A percentile compares a stretch with the other conserved stretches of the same genome.
phyloP scores from a whole-genome alignment of 2,113 vertebrate genomes.

The Carassius auratus region DNA sequence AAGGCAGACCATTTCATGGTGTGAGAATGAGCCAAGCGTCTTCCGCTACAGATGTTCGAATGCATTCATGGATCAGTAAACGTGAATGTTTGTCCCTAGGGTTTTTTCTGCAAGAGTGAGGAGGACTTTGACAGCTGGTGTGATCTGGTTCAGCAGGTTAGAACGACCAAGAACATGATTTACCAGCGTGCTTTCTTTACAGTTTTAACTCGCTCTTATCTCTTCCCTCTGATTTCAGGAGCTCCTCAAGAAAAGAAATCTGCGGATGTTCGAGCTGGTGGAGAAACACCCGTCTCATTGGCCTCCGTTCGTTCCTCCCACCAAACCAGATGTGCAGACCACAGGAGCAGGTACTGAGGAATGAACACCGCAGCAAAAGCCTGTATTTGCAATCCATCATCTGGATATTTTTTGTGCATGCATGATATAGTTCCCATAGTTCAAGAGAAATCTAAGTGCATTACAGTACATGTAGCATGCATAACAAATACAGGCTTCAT shows the following conservation, averaged over 20 bases:
- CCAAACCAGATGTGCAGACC: conserved; percentile 86
- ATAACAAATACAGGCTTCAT: background rate
- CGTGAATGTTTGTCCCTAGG: conserved; percentile 65
- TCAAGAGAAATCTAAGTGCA: background rate
- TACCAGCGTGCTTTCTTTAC: background rate
- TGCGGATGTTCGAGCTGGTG: conserved; percentile 88
- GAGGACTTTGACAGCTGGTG: conserved; percentile 89
- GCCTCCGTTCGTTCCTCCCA: conserved; percentile 86
- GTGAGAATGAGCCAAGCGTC: background rate
- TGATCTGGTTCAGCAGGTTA: conserved; percentile 85
- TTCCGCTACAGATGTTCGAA: background rate
- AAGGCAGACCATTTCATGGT: background rate
- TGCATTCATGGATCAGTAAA: background rate
- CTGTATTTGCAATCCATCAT: background rate
- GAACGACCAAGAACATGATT: background rate
- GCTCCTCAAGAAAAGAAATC: conserved; percentile 81
- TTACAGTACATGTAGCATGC: background rate
- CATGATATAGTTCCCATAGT: too few relatives aligned
- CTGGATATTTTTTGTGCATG: background rate
- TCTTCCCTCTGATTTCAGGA: conserved; percentile 68
- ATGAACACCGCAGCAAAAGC: background rate
- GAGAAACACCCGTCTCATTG: conserved; percentile 87
- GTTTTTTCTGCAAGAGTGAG: conserved; percentile 89
- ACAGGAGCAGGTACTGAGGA: conserved; percentile 83
- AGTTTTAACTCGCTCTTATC: background rate